A percentile compares a stretch with the other conserved stretches of the same genome.
phyloP scores from a whole-genome alignment of 2,797 vertebrate genomes.

The Potorous gilbertii region DNA sequence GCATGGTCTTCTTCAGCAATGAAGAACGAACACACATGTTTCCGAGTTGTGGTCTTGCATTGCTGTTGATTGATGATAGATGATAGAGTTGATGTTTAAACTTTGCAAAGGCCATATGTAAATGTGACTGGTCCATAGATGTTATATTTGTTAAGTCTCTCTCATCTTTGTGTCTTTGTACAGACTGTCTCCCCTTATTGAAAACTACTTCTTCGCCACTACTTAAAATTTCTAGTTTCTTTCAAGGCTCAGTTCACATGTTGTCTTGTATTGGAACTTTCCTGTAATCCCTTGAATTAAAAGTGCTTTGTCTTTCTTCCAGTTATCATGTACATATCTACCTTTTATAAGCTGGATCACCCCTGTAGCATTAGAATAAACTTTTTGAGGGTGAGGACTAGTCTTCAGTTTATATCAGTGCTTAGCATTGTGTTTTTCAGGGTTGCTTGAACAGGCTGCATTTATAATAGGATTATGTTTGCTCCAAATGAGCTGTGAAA shows the following conservation, averaged over 20 bases:
- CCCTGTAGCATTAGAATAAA: not conserved
- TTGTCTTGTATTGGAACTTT: not conserved
- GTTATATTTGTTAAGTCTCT: not conserved
- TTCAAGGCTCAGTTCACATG: not conserved
- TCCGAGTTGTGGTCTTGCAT: not conserved
- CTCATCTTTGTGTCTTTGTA: not conserved
- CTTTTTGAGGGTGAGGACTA: not conserved
- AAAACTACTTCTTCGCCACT: not conserved
- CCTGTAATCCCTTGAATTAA: not conserved
- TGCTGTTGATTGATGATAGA: not conserved
- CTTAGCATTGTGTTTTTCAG: not conserved
- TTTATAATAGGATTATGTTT: not conserved
- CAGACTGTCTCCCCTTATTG: not conserved
- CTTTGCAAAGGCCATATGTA: not conserved
- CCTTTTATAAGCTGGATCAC: not conserved
- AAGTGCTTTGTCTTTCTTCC: not conserved
- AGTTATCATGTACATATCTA: not conserved
- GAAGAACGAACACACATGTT: not conserved
- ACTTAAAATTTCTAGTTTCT: not conserved
- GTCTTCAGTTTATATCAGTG: not conserved
- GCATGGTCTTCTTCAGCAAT: no score
- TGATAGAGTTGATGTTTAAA: not conserved
- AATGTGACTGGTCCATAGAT: not conserved
- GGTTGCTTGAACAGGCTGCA: not conserved
- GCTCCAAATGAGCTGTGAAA: not conserved